Evolutionary conservation across 2,888 invertebrate species (phyloP).

Genomic region (Acronicta leporina): DNA sequence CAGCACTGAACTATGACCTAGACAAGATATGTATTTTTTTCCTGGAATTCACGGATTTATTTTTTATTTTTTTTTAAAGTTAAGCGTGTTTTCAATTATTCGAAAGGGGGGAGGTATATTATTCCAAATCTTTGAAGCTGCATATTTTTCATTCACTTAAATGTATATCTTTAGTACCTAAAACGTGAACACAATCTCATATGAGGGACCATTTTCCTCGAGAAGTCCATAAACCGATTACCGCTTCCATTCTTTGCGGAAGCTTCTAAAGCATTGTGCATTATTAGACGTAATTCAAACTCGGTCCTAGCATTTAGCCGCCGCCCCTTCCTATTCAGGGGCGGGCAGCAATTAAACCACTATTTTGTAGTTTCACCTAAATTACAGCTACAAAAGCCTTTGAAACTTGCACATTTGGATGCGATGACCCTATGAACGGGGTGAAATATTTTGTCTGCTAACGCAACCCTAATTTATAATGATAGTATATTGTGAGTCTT

Average conservation of each 20-base stretch:
- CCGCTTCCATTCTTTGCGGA: slow-evolving; percentile 28
- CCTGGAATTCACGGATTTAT: no score
- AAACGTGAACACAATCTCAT: background rate
- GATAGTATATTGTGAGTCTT: slow-evolving; percentile 2
- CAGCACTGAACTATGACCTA: no score
- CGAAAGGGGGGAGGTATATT: no score
- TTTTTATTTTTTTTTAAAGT: no score
- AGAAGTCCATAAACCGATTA: slow-evolving; percentile 30
- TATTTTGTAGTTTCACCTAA: slow-evolving; percentile 55
- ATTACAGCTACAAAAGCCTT: slow-evolving; percentile 49
- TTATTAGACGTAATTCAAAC: slow-evolving; percentile 53
- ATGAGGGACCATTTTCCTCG: slow-evolving; percentile 18
- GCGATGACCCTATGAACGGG: slow-evolving; percentile 12
- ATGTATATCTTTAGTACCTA: no score
- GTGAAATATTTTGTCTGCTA: slow-evolving; percentile 31
- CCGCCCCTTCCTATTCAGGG: slow-evolving; percentile 25
- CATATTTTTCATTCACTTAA: no score
- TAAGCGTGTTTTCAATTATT: no score
- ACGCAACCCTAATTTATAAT: slow-evolving; percentile 5
- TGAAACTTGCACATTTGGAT: slow-evolving; percentile 20
- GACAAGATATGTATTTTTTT: no score
- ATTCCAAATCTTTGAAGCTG: no score
- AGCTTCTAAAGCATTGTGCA: slow-evolving; percentile 43
- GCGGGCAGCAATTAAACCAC: slow-evolving; percentile 47
- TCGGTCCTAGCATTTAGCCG: slow-evolving; percentile 14